Evolutionary conservation across 64 coral and sea anemone genomes (phyloP).

Genomic region (Pocillopora damicornis): DNA sequence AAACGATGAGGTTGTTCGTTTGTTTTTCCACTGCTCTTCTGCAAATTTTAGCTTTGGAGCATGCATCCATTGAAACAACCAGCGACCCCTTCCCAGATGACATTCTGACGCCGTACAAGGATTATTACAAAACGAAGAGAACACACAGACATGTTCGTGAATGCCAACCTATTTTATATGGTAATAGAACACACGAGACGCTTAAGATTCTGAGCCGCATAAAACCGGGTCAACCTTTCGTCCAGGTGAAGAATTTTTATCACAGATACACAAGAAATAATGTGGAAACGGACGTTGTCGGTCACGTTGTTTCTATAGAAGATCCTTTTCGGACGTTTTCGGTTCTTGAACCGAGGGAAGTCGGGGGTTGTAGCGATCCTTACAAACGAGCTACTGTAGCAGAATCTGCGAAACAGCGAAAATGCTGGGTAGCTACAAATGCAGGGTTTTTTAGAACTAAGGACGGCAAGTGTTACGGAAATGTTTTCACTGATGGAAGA

Average conservation of each 20-base stretch:
- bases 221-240: slow-evolving; percentile 35
- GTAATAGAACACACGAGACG: slow-evolving; percentile 76
- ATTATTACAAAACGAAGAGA: slow-evolving; percentile 46
- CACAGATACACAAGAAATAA: slow-evolving; percentile 42
- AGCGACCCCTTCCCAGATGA: slow-evolving; percentile 67
- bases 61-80: neutral
- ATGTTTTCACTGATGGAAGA: slow-evolving; percentile 82
- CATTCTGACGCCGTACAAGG: slow-evolving; percentile 73
- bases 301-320: slow-evolving; percentile 54
- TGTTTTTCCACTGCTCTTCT: slow-evolving; percentile 2
- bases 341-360: slow-evolving; percentile 71
- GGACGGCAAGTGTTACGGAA: slow-evolving; percentile 86
- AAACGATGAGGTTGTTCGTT: neutral
- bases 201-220: slow-evolving; percentile 38
- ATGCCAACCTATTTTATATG: slow-evolving; percentile 79
- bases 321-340: slow-evolving; percentile 84
- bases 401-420: slow-evolving; percentile 48
- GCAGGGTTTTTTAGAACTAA: slow-evolving; percentile 91
- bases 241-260: slow-evolving; percentile 61
- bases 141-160: slow-evolving; percentile 54
- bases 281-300: slow-evolving; percentile 57
- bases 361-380: slow-evolving; percentile 61
- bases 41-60: neutral
- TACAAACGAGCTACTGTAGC: slow-evolving; percentile 56
- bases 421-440: slow-evolving; percentile 74